Base-by-base conservation (phyloP, 2,888 invertebrate species). In the Lepidocyrtoides sp. region DNA sequence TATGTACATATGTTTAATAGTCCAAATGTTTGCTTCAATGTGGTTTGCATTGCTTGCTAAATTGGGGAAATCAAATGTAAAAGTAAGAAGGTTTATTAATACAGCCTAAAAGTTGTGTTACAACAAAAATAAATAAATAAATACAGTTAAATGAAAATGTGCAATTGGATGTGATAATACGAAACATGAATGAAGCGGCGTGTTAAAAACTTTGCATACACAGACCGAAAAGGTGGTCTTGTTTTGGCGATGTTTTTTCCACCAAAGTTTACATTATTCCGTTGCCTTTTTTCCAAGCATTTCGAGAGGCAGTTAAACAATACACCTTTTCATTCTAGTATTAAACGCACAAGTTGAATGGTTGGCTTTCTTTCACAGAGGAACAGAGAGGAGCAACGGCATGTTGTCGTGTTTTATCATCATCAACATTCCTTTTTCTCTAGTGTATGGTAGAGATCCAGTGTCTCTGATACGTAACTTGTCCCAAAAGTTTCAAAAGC, bases 401-500 rank as follows among this genome's bases (percentile, higher is more conserved):
- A 60, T 60, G 12, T 8, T 44, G 23, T 17, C 48, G n/a, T 48
- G 26, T 14, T 36, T 69, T 14, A 75, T 44, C 75, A 69, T 44
- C 75, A 75, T 75, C 75, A 72, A n/a, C n/a, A n/a, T n/a, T 72
- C 12, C 72, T 44, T 44, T 84, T 84, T 69, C 17, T 83, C 84
- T 69, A 1, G 36, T 54, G 60, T 44, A 5, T 41, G 69, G 36
- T 26, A 36, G 29, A 54, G 41, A 69, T 36, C 14, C 4, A 7
- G 7, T 69, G 5, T 83, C 69, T 72, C 69, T 54, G 51, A 69
- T 51, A 54, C 23, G 57, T 72, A 84, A 72, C 72, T 84, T 84
- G 84, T 84, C 84, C 41, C 84, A 72, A 84, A 84, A 63, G 48
- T 83, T 83, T 84, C 23, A n/a, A 20, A 72, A 84, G 54, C 72